These are phyloP conservation scores for Neocrepidodera transversa DNA, from an alignment of 2,888 invertebrate genomes.

Conservation along the genomic window DNA sequence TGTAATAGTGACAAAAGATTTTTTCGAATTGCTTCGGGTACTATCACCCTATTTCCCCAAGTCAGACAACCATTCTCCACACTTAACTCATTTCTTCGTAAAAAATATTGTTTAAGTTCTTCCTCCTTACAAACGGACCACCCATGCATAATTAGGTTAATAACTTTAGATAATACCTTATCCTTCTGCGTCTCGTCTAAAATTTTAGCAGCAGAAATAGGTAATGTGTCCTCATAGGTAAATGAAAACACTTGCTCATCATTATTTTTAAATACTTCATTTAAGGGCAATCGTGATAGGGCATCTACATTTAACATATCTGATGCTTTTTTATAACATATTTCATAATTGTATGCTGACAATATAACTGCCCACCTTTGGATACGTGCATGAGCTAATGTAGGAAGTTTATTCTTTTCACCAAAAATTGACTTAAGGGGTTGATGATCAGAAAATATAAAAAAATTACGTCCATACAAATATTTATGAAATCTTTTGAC, in stretches of 20 bases:
- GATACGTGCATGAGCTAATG: no score
- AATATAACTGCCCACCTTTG: no score
- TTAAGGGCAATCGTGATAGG: slow-evolving; percentile 15
- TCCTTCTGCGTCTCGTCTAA: slow-evolving; percentile 8
- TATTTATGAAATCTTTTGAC: slow-evolving; percentile 53
- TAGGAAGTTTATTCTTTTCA: no score
- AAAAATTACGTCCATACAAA: slow-evolving; percentile 48
- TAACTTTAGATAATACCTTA: slow-evolving; percentile 6
- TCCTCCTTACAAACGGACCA: neutral
- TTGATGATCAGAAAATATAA: no score
- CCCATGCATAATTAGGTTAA: neutral
- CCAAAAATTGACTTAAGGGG: slow-evolving; percentile 35
- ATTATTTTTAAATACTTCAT: neutral
- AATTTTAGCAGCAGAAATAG: slow-evolving; percentile 6
- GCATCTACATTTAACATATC: slow-evolving; percentile 17
- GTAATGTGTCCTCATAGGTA: slow-evolving; percentile 1
- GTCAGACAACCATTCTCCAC: neutral
- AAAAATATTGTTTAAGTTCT: neutral
- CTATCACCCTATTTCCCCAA: neutral
- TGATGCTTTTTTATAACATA: slow-evolving; percentile 7
- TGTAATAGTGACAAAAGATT: no score
- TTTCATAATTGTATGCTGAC: no score
- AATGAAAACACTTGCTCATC: slow-evolving; percentile 5
- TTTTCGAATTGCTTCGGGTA: no score
- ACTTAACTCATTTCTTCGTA: neutral